A percentile compares a stretch with the other conserved stretches of the same genome.
Evolutionary conservation across 2,888 invertebrate species (phyloP).

Genomic region (Troilus luridus): DNA sequence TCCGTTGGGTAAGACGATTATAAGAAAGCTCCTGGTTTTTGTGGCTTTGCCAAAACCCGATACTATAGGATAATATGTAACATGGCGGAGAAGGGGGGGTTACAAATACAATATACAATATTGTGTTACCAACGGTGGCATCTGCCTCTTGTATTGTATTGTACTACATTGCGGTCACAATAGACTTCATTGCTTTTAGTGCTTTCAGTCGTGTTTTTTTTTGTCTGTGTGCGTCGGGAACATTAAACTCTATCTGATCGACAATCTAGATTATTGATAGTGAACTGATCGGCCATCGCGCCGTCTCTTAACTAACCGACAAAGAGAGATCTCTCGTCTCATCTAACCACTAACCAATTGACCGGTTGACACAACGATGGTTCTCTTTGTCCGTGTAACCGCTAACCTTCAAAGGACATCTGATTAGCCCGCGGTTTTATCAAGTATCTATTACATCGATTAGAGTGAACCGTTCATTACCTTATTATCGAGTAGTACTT

Average conservation of each 20-base stretch:
- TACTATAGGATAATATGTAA: neutral
- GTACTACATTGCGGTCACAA: conserved; percentile 4
- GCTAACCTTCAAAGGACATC: conserved; percentile 10
- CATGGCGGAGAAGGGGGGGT: neutral
- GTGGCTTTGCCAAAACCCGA: conserved; percentile 30
- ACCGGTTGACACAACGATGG: neutral
- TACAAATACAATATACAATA: conserved; percentile 41
- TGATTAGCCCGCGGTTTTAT: neutral
- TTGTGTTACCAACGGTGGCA: conserved; percentile 4
- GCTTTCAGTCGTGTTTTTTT: neutral
- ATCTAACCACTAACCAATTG: conserved; percentile 32
- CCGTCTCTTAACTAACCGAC: neutral
- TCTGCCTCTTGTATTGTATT: conserved; percentile 37
- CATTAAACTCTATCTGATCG: conserved; percentile 15
- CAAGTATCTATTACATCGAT: neutral
- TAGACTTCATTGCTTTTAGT: neutral
- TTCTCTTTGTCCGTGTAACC: neutral
- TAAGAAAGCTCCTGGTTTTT: neutral
- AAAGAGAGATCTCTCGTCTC: neutral
- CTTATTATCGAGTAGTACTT: neutral
- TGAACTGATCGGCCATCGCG: neutral
- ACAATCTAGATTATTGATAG: neutral
- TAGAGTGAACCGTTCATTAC: conserved; percentile 3
- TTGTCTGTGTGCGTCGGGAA: neutral
- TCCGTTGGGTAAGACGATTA: conserved; percentile 13